phyloP scores from a whole-genome alignment of 2,113 vertebrate genomes.

The Sula dactylatra region DNA sequence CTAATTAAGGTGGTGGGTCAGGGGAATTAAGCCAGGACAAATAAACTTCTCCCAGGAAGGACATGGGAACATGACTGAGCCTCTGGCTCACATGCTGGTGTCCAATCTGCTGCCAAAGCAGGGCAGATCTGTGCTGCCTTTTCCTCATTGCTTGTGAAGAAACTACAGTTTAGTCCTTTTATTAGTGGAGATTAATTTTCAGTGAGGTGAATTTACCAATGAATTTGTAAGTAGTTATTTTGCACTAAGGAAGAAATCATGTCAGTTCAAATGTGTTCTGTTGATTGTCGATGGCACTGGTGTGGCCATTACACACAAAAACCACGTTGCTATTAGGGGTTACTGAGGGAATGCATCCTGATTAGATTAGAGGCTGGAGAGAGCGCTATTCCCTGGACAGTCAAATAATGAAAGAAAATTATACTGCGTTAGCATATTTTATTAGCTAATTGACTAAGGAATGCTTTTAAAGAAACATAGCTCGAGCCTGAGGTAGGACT shows the following conservation, averaged over 20 bases:
- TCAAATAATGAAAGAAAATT: not conserved
- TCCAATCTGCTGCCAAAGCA: not conserved
- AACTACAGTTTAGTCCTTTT: not conserved
- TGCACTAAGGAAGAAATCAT: not conserved
- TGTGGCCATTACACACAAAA: not conserved
- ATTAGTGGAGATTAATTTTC: not conserved
- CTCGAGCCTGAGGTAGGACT: not conserved
- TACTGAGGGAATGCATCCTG: not conserved
- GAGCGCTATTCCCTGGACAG: not conserved
- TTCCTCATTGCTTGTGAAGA: not conserved
- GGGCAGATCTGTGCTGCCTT: not conserved
- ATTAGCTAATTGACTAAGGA: not conserved
- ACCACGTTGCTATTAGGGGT: not conserved
- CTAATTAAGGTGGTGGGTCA: not conserved
- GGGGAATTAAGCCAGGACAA: not conserved
- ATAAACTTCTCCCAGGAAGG: not conserved
- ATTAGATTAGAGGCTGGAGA: not conserved
- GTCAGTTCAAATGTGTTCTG: not conserved
- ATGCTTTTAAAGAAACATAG: not conserved
- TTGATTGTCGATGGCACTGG: not conserved
- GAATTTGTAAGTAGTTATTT: slow-evolving; percentile 4
- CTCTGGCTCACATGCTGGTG: not conserved
- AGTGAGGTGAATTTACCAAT: not conserved
- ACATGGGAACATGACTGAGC: not conserved
- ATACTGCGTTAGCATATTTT: not conserved